Conservation (phyloP, 2,888 invertebrate species). For the Allygus modestus region DNA sequence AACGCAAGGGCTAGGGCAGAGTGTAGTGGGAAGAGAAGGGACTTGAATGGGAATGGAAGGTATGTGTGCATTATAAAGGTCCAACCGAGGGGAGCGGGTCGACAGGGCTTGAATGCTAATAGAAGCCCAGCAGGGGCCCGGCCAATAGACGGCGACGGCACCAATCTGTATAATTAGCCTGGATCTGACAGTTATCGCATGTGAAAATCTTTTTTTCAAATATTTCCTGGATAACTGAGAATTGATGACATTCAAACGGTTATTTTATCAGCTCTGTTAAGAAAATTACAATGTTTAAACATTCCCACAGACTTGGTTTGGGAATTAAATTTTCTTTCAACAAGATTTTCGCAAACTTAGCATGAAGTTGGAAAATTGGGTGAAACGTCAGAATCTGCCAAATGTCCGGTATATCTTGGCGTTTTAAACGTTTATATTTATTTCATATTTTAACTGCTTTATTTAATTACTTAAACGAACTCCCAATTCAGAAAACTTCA, state of each 20-base stretch:
- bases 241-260: neutral
- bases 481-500: too few relatives aligned
- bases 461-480: too few relatives aligned
- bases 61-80: neutral
- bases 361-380: too few relatives aligned
- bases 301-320: too few relatives aligned
- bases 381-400: too few relatives aligned
- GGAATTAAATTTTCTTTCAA: too few relatives aligned
- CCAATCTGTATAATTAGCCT: neutral
- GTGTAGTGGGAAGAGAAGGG: neutral
- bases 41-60: neutral
- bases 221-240: neutral
- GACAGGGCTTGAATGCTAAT: conserved; percentile 20
- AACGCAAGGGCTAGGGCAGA: too few relatives aligned
- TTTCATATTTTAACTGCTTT: too few relatives aligned
- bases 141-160: neutral
- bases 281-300: too few relatives aligned
- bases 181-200: neutral
- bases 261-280: neutral
- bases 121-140: neutral
- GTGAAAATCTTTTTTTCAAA: neutral
- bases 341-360: too few relatives aligned
- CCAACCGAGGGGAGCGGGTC: neutral
- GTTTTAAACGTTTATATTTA: too few relatives aligned
- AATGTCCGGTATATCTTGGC: too few relatives aligned